phyloP scores from a whole-genome alignment of 1,140 invertebrate species.

The Saccostrea echinata region DNA sequence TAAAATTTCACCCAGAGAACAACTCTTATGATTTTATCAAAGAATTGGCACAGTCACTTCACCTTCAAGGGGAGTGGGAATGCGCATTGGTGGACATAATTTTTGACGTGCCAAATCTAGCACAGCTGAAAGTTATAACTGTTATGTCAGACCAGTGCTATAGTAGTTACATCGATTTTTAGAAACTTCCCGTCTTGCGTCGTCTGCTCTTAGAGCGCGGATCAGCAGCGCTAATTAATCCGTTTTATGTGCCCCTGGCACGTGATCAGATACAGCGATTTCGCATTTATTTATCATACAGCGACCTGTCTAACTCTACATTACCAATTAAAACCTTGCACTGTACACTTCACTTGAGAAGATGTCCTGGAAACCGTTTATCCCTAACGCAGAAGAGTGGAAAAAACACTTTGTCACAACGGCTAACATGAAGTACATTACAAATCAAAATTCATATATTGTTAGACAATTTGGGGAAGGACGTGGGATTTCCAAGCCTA shows the following conservation, averaged over 20 bases:
- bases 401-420: conserved; percentile 33
- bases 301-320: not conserved
- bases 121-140: not conserved
- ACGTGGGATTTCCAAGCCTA: not conserved
- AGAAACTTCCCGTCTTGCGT: conserved; percentile 30
- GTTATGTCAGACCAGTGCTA: conserved; percentile 34
- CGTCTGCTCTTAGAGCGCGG: not conserved
- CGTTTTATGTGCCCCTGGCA: conserved; percentile 36
- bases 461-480: conserved; percentile 28
- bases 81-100: conserved; percentile 28
- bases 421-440: conserved; percentile 33
- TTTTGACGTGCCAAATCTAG: not conserved
- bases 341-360: conserved; percentile 49
- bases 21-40: conserved; percentile 18
- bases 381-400: conserved; percentile 39
- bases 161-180: conserved; percentile 33
- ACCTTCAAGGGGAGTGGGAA: conserved; percentile 18
- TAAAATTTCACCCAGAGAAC: conserved; percentile 41
- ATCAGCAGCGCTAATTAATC: not conserved
- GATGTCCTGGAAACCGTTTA: conserved; percentile 36
- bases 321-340: conserved; percentile 32
- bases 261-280: conserved; percentile 36
- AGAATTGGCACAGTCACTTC: conserved; percentile 13
- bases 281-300: conserved; percentile 42
- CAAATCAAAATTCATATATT: conserved; percentile 40